A percentile compares a stretch with the other conserved stretches of the same genome.
phyloP scores from a whole-genome alignment of 2,797 vertebrate genomes.

The Poeciliopsis turneri region DNA sequence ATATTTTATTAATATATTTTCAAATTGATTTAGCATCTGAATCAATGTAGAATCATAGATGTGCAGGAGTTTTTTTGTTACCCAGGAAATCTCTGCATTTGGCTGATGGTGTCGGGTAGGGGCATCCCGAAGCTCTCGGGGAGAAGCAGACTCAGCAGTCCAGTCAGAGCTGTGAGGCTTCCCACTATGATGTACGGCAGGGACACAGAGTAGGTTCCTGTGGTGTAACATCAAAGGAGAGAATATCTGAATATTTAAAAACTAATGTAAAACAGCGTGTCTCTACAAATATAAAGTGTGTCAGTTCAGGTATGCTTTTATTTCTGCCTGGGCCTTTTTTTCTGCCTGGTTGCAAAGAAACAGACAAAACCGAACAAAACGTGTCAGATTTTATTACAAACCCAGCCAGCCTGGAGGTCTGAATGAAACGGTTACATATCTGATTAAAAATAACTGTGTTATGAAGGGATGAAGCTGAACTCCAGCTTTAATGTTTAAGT shows the following conservation, averaged over 20 bases:
- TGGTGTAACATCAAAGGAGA: slow-evolving; percentile 38
- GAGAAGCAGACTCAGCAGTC: slow-evolving; percentile 89
- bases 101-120: slow-evolving; percentile 88
- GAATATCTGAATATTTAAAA: background rate
- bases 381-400: no score
- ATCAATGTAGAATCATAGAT: background rate
- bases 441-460: background rate
- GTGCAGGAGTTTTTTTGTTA: slow-evolving; percentile 53
- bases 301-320: slow-evolving; percentile 2
- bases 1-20: background rate
- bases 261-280: slow-evolving; percentile 12
- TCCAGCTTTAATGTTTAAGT: background rate
- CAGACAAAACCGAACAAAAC: background rate
- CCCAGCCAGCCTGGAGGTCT: background rate
- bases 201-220: slow-evolving; percentile 87
- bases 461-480: background rate
- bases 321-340: slow-evolving; percentile 7
- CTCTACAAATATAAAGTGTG: background rate
- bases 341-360: slow-evolving; percentile 1
- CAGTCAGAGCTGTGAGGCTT: slow-evolving; percentile 83
- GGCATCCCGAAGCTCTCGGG: slow-evolving; percentile 89
- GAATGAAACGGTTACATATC: background rate
- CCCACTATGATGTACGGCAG: slow-evolving; percentile 93
- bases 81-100: slow-evolving; percentile 88
- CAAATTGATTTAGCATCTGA: background rate